A percentile compares a stretch with the other conserved stretches of the same genome.
Evolutionary conservation across 2,888 invertebrate species (phyloP).

Genomic region (Hirtodrosophila trivittata): DNA sequence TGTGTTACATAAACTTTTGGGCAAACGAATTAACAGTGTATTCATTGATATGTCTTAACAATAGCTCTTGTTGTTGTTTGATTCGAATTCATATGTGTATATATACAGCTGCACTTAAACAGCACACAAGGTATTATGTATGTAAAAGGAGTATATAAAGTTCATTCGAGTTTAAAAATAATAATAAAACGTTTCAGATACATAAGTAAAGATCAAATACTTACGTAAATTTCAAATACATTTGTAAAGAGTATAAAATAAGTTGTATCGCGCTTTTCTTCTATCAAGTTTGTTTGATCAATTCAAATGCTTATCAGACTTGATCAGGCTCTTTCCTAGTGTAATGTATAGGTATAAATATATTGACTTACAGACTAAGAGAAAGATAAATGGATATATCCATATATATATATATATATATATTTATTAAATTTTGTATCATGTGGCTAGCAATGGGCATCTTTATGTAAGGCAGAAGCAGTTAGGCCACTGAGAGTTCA

Average conservation of each 20-base stretch:
- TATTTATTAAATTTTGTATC: slow-evolving; percentile 25
- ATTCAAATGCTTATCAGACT: slow-evolving; percentile 48
- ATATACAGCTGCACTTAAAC: slow-evolving; percentile 18
- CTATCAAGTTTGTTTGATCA: slow-evolving; percentile 29
- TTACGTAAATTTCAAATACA: slow-evolving; percentile 22
- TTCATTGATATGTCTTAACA: slow-evolving; percentile 47
- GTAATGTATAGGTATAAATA: slow-evolving; percentile 7
- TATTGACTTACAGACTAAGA: slow-evolving; percentile 33
- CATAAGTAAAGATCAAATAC: slow-evolving; percentile 12
- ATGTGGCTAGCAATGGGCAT: slow-evolving; percentile 67
- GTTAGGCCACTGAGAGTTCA: slow-evolving; percentile 65
- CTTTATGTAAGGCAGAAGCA: slow-evolving; percentile 63
- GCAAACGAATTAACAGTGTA: no score
- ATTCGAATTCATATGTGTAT: slow-evolving; percentile 48
- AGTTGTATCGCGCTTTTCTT: slow-evolving; percentile 29
- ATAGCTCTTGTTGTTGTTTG: slow-evolving; percentile 62
- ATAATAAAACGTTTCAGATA: slow-evolving; percentile 24
- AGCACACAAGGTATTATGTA: slow-evolving; percentile 25
- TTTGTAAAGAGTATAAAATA: slow-evolving; percentile 20
- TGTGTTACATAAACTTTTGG: no score
- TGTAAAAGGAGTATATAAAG: slow-evolving; percentile 47
- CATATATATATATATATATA: slow-evolving; percentile 19
- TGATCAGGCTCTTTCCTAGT: background rate
- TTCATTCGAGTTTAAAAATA: slow-evolving; percentile 56
- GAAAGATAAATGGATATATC: slow-evolving; percentile 26